Percentiles rank a stretch among this genome's conserved stretches.
phyloP scores from a whole-genome alignment of 2,888 invertebrate genomes.

The Trissolcus brochymenae region DNA sequence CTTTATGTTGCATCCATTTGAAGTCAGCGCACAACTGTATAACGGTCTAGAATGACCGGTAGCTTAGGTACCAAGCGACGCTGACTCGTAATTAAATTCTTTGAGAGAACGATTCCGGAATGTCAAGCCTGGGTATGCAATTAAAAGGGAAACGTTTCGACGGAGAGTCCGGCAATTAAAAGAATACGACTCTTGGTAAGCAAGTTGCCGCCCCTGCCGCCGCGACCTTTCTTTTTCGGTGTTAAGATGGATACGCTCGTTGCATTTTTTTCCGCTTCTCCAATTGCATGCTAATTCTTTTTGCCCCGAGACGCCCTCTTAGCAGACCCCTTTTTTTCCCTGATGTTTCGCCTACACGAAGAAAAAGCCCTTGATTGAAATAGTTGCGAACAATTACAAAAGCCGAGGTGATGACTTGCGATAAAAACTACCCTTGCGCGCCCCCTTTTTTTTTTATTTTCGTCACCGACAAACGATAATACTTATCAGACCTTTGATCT shows the following conservation, averaged over 20 bases:
- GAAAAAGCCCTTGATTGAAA: slow-evolving; percentile 67
- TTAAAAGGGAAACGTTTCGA: slow-evolving; percentile 74
- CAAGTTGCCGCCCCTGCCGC: slow-evolving; percentile 56
- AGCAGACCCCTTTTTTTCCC: slow-evolving; percentile 60
- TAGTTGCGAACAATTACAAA: slow-evolving; percentile 72
- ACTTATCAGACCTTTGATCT: slow-evolving; percentile 47
- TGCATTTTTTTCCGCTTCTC: slow-evolving; percentile 55
- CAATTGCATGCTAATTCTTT: slow-evolving; percentile 68
- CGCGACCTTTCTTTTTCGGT: slow-evolving; percentile 60
- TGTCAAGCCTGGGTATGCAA: slow-evolving; percentile 71
- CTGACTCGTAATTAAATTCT: slow-evolving; percentile 74
- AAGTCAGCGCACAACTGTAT: slow-evolving; percentile 57
- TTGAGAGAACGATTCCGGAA: slow-evolving; percentile 74
- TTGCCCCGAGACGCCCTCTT: slow-evolving; percentile 38
- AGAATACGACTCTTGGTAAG: slow-evolving; percentile 72
- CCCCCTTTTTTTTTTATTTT: slow-evolving; percentile 28
- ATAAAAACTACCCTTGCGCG: slow-evolving; percentile 36
- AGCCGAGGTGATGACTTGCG: slow-evolving; percentile 39
- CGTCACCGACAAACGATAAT: slow-evolving; percentile 56
- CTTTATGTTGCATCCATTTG: slow-evolving; percentile 63
- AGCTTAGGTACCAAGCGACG: slow-evolving; percentile 59
- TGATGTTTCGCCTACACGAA: slow-evolving; percentile 39
- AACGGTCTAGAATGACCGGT: slow-evolving; percentile 61
- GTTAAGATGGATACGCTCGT: slow-evolving; percentile 59
- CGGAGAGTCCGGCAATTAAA: slow-evolving; percentile 73